These are phyloP conservation scores for Epirrhoe alternata DNA, from an alignment of 2,888 invertebrate genomes.

Conservation along the genomic window DNA sequence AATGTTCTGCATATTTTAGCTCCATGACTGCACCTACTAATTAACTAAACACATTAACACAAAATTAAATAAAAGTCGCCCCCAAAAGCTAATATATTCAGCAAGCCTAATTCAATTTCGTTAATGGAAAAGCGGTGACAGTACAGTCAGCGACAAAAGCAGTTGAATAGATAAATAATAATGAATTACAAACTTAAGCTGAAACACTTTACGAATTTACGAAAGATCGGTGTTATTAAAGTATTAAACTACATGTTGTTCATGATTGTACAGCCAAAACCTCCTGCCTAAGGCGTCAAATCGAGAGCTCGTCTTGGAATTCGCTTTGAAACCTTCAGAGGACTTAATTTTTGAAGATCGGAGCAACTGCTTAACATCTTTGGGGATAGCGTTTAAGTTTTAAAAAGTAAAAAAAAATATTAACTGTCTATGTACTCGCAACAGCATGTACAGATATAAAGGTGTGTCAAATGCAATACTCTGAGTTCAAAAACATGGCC, in stretches of 20 bases:
- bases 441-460: too few relatives aligned
- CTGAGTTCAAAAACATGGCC: too few relatives aligned
- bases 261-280: conserved; percentile 4
- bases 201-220: conserved; percentile 11
- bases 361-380: too few relatives aligned
- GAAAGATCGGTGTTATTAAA: not conserved
- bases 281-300: not conserved
- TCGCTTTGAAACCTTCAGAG: too few relatives aligned
- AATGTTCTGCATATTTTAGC: not conserved
- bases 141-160: conserved; percentile 23
- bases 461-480: too few relatives aligned
- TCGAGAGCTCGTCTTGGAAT: too few relatives aligned
- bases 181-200: not conserved
- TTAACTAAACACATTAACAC: conserved; percentile 32
- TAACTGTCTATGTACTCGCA: too few relatives aligned
- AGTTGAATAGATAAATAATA: not conserved
- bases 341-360: too few relatives aligned
- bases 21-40: conserved; percentile 12
- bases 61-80: conserved; percentile 49
- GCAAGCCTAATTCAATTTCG: conserved; percentile 65
- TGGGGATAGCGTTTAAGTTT: too few relatives aligned
- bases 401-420: too few relatives aligned
- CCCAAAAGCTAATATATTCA: conserved; percentile 53
- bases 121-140: conserved; percentile 61
- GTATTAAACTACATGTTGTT: not conserved